These are phyloP conservation scores for Trissolcus brochymenae DNA, from an alignment of 2,888 invertebrate species.

Conservation along the genomic window DNA sequence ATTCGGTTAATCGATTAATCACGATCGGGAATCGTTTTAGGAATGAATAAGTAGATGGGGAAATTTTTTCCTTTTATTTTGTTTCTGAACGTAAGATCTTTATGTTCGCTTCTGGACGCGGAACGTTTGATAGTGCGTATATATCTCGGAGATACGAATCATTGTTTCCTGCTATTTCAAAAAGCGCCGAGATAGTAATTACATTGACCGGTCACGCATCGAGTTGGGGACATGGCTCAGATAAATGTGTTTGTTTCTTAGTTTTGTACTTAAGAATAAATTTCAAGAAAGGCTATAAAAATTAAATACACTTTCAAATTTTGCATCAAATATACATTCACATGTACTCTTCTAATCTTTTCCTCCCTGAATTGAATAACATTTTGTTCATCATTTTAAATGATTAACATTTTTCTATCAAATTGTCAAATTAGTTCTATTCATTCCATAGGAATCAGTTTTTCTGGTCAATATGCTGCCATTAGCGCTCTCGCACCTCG, in stretches of 20 bases:
- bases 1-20: no score
- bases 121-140: conserved; percentile 52
- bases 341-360: no score
- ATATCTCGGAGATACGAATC: conserved; percentile 63
- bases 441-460: conserved; percentile 47
- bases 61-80: no score
- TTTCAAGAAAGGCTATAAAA: no score
- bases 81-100: no score
- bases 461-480: conserved; percentile 70
- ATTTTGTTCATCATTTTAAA: no score
- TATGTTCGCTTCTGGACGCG: background rate
- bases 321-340: no score
- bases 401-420: background rate
- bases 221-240: conserved; percentile 44
- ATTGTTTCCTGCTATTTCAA: conserved; percentile 56
- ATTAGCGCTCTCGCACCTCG: conserved; percentile 63
- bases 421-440: conserved; percentile 43
- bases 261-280: no score
- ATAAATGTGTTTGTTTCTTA: conserved; percentile 29
- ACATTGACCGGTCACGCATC: conserved; percentile 38
- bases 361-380: no score
- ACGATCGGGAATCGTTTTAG: no score
- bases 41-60: no score
- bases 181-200: conserved; percentile 54
- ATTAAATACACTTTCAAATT: no score